A percentile compares a stretch with the other conserved stretches of the same genome.
Conservation (phyloP, 2,888 invertebrate genomes). For the Asteroscopus sphinx region DNA sequence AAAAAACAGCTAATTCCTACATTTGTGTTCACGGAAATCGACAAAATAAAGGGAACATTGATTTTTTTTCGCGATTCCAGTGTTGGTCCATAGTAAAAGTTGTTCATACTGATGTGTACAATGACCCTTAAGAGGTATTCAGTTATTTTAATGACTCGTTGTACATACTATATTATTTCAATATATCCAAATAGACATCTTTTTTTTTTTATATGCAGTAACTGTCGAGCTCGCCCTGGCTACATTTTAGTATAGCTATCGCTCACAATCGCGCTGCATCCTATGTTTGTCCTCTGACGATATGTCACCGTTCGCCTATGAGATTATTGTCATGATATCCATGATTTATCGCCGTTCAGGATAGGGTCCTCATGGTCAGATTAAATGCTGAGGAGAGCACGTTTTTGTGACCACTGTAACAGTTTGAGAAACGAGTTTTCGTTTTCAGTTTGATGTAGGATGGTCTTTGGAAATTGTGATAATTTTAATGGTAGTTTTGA, state of each 20-base stretch:
- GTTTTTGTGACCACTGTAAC: conserved; percentile 38
- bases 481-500: background rate
- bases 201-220: no score
- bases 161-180: no score
- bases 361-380: conserved; percentile 18
- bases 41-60: no score
- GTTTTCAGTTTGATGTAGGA: background rate
- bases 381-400: conserved; percentile 34
- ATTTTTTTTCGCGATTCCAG: no score
- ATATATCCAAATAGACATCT: no score
- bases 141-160: no score
- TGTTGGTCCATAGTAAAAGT: no score
- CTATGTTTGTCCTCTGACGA: conserved; percentile 18
- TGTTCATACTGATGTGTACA: no score
- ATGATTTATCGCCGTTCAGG: conserved; percentile 43
- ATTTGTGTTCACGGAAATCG: no score
- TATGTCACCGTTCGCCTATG: conserved; percentile 37
- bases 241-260: no score
- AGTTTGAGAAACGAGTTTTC: conserved; percentile 1
- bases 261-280: background rate
- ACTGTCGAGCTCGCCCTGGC: background rate
- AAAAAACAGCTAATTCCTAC: no score
- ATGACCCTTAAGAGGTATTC: no score
- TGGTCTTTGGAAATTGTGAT: background rate
- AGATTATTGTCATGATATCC: conserved; percentile 49